These are phyloP conservation scores for Synchiropus splendidus DNA, from an alignment of 2,113 vertebrate genomes.

Conservation along the genomic window DNA sequence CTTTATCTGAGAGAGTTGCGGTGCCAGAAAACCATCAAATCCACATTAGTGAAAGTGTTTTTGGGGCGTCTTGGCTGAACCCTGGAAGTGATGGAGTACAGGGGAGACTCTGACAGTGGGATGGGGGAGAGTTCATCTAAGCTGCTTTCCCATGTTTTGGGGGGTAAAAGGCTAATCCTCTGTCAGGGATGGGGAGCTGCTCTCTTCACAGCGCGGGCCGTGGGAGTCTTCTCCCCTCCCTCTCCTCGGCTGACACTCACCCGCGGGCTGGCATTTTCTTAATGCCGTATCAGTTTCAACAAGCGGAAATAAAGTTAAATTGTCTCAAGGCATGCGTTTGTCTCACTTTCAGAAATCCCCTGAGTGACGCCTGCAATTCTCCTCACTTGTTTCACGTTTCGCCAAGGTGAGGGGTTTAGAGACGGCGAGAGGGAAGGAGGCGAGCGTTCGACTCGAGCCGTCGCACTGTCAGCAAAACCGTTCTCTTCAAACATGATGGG, in stretches of 20 bases:
- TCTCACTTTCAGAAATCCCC: slow-evolving; percentile 65
- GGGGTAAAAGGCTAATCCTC: slow-evolving; percentile 74
- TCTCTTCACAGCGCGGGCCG: slow-evolving; percentile 62
- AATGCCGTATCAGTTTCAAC: slow-evolving; percentile 71
- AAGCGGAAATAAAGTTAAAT: slow-evolving; percentile 70
- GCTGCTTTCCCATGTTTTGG: slow-evolving; percentile 70
- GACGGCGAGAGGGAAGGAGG: too few species aligned
- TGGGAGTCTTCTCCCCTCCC: slow-evolving; percentile 65
- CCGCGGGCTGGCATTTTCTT: slow-evolving; percentile 67
- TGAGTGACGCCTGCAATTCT: slow-evolving; percentile 56
- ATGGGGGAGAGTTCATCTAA: slow-evolving; percentile 60
- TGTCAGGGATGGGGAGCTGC: slow-evolving; percentile 66
- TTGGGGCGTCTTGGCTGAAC: slow-evolving; percentile 59
- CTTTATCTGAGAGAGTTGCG: slow-evolving; percentile 45
- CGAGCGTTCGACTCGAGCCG: too few species aligned
- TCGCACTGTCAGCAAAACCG: too few species aligned
- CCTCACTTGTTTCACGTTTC: slow-evolving; percentile 50
- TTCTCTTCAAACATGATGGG: too few species aligned
- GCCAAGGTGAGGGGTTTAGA: too few species aligned
- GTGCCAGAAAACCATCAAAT: slow-evolving; percentile 60
- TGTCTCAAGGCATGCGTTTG: slow-evolving; percentile 65
- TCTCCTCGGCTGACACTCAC: slow-evolving; percentile 55
- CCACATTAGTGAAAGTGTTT: slow-evolving; percentile 61
- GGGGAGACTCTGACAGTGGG: slow-evolving; percentile 49
- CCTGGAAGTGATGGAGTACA: slow-evolving; percentile 46